A percentile compares a stretch with the other conserved stretches of the same genome.
phyloP scores from a whole-genome alignment of 2,797 vertebrate species.

The Corythornis leucogaster region DNA sequence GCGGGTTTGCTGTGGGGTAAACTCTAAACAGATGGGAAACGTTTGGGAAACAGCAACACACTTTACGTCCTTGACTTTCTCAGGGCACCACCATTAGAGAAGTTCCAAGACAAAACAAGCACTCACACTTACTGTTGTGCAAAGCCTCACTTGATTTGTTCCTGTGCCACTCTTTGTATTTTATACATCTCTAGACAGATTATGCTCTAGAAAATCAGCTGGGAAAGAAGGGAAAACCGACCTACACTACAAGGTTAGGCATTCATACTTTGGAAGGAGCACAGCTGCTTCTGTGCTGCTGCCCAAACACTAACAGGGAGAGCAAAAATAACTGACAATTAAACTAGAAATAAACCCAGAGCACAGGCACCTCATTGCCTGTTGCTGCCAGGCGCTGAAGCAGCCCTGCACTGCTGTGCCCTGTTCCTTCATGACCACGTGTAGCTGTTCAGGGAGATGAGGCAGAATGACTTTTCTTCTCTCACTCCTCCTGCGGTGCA shows the following conservation, averaged over 20 bases:
- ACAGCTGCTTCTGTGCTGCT: not conserved
- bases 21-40: rapidly evolving
- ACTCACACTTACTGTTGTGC: not conserved
- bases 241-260: not conserved
- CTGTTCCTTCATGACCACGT: rapidly evolving
- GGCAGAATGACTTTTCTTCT: not conserved
- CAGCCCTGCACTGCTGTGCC: not conserved
- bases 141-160: not conserved
- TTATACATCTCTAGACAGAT: not conserved
- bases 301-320: not conserved
- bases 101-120: constrained; percentile 13
- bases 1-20: not conserved
- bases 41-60: not conserved
- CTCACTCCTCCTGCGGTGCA: not conserved
- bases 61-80: not conserved
- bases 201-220: not conserved
- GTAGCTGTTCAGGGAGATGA: not conserved
- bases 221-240: not conserved
- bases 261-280: not conserved
- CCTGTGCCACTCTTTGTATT: not conserved
- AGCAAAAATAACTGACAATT: not conserved
- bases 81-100: not conserved
- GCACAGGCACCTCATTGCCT: not conserved
- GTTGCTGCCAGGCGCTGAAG: not conserved
- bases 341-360: not conserved